Percentiles rank a stretch among this genome's conserved stretches.
Conservation (phyloP, 2,797 vertebrate genomes). For the Peromyscus aztecus region DNA sequence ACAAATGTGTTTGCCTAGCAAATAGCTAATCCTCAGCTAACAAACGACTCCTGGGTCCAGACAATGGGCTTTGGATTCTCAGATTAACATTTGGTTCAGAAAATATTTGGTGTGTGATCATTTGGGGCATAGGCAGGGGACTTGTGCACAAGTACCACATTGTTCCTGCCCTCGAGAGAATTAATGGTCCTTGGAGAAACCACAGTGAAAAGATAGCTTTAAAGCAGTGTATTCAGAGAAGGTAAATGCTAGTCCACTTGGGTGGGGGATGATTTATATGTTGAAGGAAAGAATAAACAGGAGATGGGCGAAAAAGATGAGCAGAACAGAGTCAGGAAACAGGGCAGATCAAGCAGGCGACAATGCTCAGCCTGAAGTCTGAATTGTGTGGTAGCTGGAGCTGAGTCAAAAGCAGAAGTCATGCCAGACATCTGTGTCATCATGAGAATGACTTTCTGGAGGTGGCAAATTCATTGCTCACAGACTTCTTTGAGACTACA, state of each 20-base stretch:
- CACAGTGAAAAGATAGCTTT: not conserved
- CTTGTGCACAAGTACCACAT: not conserved
- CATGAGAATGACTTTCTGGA: not conserved
- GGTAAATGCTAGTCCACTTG: not conserved
- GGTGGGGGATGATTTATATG: not conserved
- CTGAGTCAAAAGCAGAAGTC: not conserved
- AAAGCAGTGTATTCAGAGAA: not conserved
- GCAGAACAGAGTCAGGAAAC: not conserved
- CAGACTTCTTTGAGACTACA: not conserved
- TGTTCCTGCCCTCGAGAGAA: not conserved
- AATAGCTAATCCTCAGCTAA: not conserved
- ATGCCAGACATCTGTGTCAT: not conserved
- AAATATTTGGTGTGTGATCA: conserved; percentile 28
- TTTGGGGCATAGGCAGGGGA: not conserved
- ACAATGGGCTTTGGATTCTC: not conserved
- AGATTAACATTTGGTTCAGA: not conserved
- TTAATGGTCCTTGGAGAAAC: not conserved
- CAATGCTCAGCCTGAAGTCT: not conserved
- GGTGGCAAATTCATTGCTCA: not conserved
- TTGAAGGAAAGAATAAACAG: not conserved
- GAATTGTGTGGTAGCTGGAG: not conserved
- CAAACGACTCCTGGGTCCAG: not conserved
- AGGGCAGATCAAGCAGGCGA: too few species aligned
- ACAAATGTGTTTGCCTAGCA: not conserved
- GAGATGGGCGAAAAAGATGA: not conserved